Evolutionary conservation across 2,797 vertebrate genomes (phyloP).

Genomic region (Ispidina lecontei): DNA sequence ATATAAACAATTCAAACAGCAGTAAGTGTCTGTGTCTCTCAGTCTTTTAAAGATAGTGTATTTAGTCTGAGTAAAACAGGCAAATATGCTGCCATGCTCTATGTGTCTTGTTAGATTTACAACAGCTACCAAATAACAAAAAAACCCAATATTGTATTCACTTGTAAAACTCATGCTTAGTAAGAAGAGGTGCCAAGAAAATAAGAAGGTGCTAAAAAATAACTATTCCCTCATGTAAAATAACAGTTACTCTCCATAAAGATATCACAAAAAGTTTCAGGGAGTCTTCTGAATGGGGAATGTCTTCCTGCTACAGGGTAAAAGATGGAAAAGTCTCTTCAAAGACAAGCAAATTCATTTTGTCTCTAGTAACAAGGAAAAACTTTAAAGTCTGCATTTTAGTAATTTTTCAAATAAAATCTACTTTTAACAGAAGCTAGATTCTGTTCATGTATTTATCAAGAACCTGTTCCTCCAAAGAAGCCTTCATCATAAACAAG

Average conservation of each 20-base stretch:
- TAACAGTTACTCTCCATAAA: neutral
- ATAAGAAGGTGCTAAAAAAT: neutral
- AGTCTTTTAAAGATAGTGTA: neutral
- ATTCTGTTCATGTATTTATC: neutral
- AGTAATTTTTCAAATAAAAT: neutral
- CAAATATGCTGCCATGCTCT: neutral
- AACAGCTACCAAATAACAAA: neutral
- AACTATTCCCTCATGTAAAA: neutral
- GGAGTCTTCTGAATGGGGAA: neutral
- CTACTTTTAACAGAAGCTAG: neutral
- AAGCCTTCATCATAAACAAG: neutral
- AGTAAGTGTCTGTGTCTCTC: neutral
- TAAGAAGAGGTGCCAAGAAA: neutral
- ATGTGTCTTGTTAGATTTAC: neutral
- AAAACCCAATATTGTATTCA: neutral
- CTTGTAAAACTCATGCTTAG: neutral
- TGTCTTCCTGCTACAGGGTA: neutral
- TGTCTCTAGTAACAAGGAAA: neutral
- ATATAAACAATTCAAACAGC: neutral
- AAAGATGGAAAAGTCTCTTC: neutral
- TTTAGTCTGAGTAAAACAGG: neutral
- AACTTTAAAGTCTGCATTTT: neutral
- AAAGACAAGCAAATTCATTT: neutral
- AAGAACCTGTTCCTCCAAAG: neutral
- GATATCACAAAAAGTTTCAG: neutral